Evolutionary conservation across 2,797 vertebrate genomes (phyloP), one percentile per base, ranked within the genome.

Genomic region (Vultur gryphus): DNA sequence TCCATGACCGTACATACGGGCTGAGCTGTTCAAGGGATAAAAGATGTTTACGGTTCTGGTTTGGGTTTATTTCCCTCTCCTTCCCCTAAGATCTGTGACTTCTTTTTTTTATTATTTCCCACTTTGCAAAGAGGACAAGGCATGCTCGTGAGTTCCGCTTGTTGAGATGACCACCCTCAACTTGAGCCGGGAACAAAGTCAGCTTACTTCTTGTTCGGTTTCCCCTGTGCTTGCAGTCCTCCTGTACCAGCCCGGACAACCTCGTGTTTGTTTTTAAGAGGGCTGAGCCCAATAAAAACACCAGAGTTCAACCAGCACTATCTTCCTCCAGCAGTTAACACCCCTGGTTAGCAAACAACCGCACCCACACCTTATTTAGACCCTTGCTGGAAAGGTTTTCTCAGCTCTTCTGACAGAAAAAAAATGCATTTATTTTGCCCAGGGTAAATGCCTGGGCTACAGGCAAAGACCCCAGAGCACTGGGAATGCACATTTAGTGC

Each of bases 1-100:
- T 52, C 71, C 77, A 17, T 6, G 41, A 61, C 5, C 2, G 0
- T 8, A 35, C 2, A 0, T 7, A 43, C 20, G 31, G 1, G 1
- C 31, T 18, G 77, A 71, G 46, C n/a, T 33, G 16, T 7, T 25
- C 37, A 18, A 52, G 55, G n/a, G 20, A n/a, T 7, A 39, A 24
- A 44, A 54, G 28, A 10, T 6, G 14, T 14, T 77, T 24, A 62
- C 1, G 3, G 13, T 13, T 35, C 58, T 52, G 58, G 4, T 8
- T 31, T 21, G 44, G 71, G 61, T 29, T 92, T 79, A 48, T 70
- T 61, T 29, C n/a, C 33, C 14, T 73, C 24, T 23, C 55, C 35
- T 24, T 72, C 44, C 57, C 10, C 35, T 3, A 37, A 55, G 28
- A 35, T 15, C 13, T 25, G 16, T 1, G 10, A 37, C 12, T 19